Base-by-base conservation (phyloP, 2,113 vertebrate species). In the Philantomba maxwellii region DNA sequence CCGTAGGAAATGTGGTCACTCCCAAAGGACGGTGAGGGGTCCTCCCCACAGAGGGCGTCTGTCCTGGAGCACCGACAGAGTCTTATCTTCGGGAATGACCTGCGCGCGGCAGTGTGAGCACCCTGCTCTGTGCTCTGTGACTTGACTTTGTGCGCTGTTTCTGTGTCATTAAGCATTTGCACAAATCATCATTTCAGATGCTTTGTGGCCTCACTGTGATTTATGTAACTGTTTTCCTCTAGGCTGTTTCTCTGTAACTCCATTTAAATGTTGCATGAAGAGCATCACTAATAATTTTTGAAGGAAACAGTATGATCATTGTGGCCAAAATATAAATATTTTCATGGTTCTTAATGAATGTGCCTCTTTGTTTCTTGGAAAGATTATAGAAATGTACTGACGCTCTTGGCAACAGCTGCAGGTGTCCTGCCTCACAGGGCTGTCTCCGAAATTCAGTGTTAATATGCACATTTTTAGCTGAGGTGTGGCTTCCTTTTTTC, bases 101-200 rank as follows among this genome's bases (percentile, higher is more conserved):
- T 0, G 5, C 28, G 16, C 9, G 5, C 1, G 16, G 28, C 77
- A 49, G 28, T 12, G 28, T 17, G 36, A n/a, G 51, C 45, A 25
- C 57, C 82, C 9, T 73, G 12, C 47, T 39, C 6, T n/a, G 30
- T 3, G 33, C 5, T 58, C 64, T 2, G 1, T 75, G 80, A 64
- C 45, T 28, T 89, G 94, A 55, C 26, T 33, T 84, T 73, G 23
- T 45, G 17, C 0, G 36, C 19, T 49, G 88, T 92, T 91, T 70
- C 49, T 45, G 12, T 60, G 28, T 43, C 84, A 81, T 78, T 89
- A 75, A 70, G 43, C 26, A 49, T 86, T 75, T 94, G 11, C 39
- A 57, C 19, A 86, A 58, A 86, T 81, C 33, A 58, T 51, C 3
- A 53, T 23, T 94, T 94, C 66, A 62, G 93, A 30, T 30, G 25